Percentiles rank a stretch among this genome's conserved stretches.
Conservation (phyloP, 2,797 vertebrate species). For the Paguma larvata region DNA sequence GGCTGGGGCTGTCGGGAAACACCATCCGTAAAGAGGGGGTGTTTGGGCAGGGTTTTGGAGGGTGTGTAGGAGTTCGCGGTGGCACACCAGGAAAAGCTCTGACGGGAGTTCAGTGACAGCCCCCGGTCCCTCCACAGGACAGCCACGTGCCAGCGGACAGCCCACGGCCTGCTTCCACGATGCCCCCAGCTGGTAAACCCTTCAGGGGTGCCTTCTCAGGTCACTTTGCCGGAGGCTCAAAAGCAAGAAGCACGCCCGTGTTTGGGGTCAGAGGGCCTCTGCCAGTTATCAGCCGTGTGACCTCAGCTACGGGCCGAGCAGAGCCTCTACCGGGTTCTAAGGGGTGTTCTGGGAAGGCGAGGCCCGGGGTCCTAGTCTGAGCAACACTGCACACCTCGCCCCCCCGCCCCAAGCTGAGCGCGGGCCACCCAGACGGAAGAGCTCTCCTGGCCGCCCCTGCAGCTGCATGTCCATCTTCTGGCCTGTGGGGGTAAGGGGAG, state of each 20-base stretch:
- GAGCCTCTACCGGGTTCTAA: neutral
- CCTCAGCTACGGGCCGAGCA: neutral
- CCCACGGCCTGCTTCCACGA: neutral
- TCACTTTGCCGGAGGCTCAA: neutral
- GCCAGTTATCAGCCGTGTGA: neutral
- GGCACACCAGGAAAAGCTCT: neutral
- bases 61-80: neutral
- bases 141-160: neutral
- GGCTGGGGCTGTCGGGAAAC: neutral
- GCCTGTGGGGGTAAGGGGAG: neutral
- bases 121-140: neutral
- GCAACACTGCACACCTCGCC: neutral
- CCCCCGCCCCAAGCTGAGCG: neutral
- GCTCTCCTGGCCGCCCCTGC: neutral
- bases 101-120: neutral
- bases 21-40: neutral
- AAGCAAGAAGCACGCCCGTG: neutral
- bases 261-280: neutral
- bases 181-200: neutral
- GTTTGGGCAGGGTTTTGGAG: neutral
- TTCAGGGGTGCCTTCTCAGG: neutral
- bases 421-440: neutral
- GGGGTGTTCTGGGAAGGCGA: neutral
- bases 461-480: neutral
- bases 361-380: neutral